Evolutionary conservation across 2,797 vertebrate genomes (phyloP).

Genomic region (Pangasius krempfi): DNA sequence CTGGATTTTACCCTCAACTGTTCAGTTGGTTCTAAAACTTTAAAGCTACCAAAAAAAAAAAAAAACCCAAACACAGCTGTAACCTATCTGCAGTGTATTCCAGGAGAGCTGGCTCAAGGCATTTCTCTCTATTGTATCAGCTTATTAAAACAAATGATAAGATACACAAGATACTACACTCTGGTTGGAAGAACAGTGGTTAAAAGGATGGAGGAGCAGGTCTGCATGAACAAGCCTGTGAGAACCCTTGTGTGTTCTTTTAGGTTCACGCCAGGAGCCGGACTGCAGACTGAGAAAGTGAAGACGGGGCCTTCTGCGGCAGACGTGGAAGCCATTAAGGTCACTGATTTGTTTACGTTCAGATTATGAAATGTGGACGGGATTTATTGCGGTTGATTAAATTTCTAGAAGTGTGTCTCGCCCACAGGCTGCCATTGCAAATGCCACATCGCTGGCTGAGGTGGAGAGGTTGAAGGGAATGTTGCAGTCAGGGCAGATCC

Average conservation of each 20-base stretch:
- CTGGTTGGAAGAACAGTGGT: constrained; percentile 72
- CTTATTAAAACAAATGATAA: constrained; percentile 90
- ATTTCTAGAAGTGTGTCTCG: background rate
- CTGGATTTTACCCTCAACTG: background rate
- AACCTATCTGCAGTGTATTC: constrained; percentile 75
- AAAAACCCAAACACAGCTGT: background rate
- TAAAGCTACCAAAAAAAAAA: constrained; percentile 13
- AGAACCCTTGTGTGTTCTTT: constrained; percentile 44
- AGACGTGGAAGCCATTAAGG: constrained; percentile 97
- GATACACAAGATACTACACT: constrained; percentile 94
- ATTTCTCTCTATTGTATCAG: constrained; percentile 81
- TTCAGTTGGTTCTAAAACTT: constrained; percentile 35
- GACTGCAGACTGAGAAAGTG: constrained; percentile 87
- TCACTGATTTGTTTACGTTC: constrained; percentile 48
- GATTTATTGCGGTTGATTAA: background rate
- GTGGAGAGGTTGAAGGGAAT: constrained; percentile 93
- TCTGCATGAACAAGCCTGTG: background rate
- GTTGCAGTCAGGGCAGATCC: constrained; percentile 94
- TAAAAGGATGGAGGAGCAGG: constrained; percentile 80
- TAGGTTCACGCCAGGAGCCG: constrained; percentile 88
- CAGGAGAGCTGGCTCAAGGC: constrained; percentile 79
- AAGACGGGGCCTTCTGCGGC: constrained; percentile 86
- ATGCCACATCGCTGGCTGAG: constrained; percentile 91
- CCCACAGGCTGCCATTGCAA: constrained; percentile 88
- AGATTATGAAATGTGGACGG: background rate